These are phyloP conservation scores for Acrobasis repandana DNA, from an alignment of 2,888 invertebrate species.

Conservation along the genomic window DNA sequence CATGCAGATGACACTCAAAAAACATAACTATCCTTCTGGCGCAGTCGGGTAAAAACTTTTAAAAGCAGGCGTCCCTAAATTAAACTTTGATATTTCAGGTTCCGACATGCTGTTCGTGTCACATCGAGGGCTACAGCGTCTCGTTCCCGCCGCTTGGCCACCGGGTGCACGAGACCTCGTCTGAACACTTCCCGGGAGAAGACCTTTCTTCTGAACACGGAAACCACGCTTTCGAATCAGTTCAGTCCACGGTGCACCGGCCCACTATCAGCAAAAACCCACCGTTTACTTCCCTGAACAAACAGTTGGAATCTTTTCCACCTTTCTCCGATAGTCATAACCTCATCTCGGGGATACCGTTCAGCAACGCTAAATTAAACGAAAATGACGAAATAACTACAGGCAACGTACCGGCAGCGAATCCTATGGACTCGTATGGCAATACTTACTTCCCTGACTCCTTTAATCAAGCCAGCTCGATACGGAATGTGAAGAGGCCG, in stretches of 20 bases:
- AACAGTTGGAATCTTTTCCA: conserved; percentile 61
- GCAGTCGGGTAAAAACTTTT: no score
- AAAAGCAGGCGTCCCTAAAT: no score
- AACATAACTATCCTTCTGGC: no score
- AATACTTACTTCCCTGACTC: conserved; percentile 73
- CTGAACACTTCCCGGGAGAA: conserved; percentile 83
- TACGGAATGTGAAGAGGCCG: conserved; percentile 68
- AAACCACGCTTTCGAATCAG: conserved; percentile 73
- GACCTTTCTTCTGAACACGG: conserved; percentile 77
- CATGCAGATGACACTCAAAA: no score
- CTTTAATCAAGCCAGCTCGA: conserved; percentile 68
- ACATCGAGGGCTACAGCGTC: conserved; percentile 89
- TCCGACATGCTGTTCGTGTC: conserved; percentile 92
- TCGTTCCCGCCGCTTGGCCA: conserved; percentile 85
- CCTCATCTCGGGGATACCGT: conserved; percentile 61
- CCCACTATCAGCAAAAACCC: conserved; percentile 60
- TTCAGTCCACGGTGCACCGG: conserved; percentile 64
- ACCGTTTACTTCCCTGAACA: conserved; percentile 53
- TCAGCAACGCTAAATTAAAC: conserved; percentile 52
- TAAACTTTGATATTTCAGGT: conserved; percentile 67
- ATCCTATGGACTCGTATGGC: conserved; percentile 70
- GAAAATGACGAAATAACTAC: conserved; percentile 56
- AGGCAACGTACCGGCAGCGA: conserved; percentile 42
- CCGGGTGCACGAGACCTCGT: conserved; percentile 74
- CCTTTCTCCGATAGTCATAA: conserved; percentile 63